phyloP scores from a whole-genome alignment of 2,113 vertebrate species.

The Boleophthalmus pectinirostris region DNA sequence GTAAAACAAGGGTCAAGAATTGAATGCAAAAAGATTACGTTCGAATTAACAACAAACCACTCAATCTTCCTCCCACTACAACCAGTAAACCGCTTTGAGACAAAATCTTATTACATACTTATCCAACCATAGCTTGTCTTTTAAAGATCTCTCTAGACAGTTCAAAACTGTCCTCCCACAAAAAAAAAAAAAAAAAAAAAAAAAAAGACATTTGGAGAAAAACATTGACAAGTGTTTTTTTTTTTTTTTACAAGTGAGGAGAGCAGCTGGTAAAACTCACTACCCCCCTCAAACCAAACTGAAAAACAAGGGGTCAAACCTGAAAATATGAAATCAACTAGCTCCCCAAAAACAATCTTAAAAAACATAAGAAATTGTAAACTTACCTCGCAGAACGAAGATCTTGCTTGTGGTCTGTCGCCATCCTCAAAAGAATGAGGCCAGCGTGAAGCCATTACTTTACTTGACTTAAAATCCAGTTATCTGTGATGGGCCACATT shows the following conservation, averaged over 20 bases:
- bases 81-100: constrained; percentile 21
- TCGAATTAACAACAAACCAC: constrained; percentile 28
- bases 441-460: constrained; percentile 93
- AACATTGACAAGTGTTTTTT: constrained; percentile 16
- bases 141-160: background rate
- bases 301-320: background rate
- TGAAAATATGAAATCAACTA: constrained; percentile 19
- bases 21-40: constrained; percentile 34
- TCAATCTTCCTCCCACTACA: constrained; percentile 20
- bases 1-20: constrained; percentile 53
- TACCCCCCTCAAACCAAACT: constrained; percentile 31
- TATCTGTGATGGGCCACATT: constrained; percentile 81
- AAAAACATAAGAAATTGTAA: background rate
- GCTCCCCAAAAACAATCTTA: background rate
- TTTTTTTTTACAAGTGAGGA: constrained; percentile 35
- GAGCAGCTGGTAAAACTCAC: constrained; percentile 55
- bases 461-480: constrained; percentile 79
- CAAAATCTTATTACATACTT: constrained; percentile 23
- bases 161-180: background rate
- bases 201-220: constrained; percentile 11
- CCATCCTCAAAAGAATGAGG: constrained; percentile 81
- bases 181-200: too few relatives aligned
- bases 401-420: constrained; percentile 72
- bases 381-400: constrained; percentile 82
- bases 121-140: constrained; percentile 11